phyloP scores from a whole-genome alignment of 2,888 invertebrate genomes.

The Allacma fusca region DNA sequence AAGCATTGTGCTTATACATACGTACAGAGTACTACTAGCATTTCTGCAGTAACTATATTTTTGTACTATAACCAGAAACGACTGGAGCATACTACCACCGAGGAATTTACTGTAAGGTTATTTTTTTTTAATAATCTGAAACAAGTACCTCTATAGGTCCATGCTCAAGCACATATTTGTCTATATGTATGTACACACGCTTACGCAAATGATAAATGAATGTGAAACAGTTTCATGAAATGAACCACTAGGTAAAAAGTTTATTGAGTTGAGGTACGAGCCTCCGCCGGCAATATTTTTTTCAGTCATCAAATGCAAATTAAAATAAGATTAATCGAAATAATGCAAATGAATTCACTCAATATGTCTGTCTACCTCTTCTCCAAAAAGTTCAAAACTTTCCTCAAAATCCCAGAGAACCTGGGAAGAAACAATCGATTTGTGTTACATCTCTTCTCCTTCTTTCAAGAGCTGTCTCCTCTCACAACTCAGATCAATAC shows the following conservation, averaged over 20 bases:
- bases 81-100: too few species aligned
- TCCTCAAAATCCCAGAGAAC: not conserved
- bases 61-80: too few species aligned
- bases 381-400: not conserved
- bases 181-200: not conserved
- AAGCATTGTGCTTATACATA: too few species aligned
- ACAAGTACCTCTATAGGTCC: too few species aligned
- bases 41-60: too few species aligned
- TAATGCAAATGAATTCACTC: constrained; percentile 41
- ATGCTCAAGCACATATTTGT: too few species aligned
- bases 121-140: too few species aligned
- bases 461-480: too few species aligned
- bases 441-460: too few species aligned
- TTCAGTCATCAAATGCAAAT: constrained; percentile 37
- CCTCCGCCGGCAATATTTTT: constrained; percentile 28
- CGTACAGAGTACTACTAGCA: too few species aligned
- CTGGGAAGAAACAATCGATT: too few species aligned
- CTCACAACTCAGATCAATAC: not conserved
- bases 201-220: constrained; percentile 3
- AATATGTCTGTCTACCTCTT: not conserved
- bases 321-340: constrained; percentile 43
- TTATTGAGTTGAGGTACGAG: constrained; percentile 21
- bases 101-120: too few species aligned
- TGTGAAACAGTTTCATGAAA: not conserved
- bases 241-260: constrained; percentile 15